These are phyloP conservation scores for Percopsis transmontana DNA, from an alignment of 2,113 vertebrate species.

Conservation along the genomic window DNA sequence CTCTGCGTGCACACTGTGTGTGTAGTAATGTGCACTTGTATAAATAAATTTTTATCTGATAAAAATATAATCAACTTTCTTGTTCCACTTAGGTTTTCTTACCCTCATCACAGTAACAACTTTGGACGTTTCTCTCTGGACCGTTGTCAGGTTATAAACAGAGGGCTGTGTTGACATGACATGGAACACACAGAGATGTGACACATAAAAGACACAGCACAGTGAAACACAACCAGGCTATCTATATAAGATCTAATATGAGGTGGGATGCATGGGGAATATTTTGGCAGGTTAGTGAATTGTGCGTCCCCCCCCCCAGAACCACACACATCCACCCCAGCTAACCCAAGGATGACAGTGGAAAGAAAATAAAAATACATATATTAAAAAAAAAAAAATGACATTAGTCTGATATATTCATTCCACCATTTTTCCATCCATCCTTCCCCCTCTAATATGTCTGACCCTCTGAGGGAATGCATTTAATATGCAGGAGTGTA, in stretches of 20 bases:
- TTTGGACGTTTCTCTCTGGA: slow-evolving; percentile 46
- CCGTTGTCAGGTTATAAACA: slow-evolving; percentile 51
- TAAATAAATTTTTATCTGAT: slow-evolving; percentile 76
- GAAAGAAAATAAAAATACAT: slow-evolving; percentile 28
- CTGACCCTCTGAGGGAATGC: slow-evolving; percentile 67
- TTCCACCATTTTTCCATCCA: slow-evolving; percentile 27
- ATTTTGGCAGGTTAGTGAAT: slow-evolving; percentile 42
- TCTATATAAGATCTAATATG: slow-evolving; percentile 32
- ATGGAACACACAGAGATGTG: slow-evolving; percentile 18
- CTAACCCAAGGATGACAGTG: too few relatives aligned
- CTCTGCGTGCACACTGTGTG: slow-evolving; percentile 25
- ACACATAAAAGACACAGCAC: slow-evolving; percentile 60
- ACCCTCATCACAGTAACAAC: slow-evolving; percentile 61
- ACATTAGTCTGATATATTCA: slow-evolving; percentile 48
- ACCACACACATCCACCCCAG: too few relatives aligned
- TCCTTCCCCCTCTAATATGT: slow-evolving; percentile 26
- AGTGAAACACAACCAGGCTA: slow-evolving; percentile 55
- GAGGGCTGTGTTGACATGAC: slow-evolving; percentile 48
- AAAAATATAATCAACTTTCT: slow-evolving; percentile 69
- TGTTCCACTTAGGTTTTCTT: slow-evolving; percentile 53
- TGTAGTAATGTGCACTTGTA: slow-evolving; percentile 58
- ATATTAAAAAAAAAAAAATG: background rate
- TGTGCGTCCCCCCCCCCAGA: slow-evolving; percentile 10
- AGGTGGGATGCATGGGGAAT: slow-evolving; percentile 34
- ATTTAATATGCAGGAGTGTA: slow-evolving; percentile 60